Percentiles rank a stretch among this genome's conserved stretches.
These are phyloP conservation scores for Pteromalus puparum DNA, from an alignment of 1,140 invertebrate genomes.

Conservation along the genomic window DNA sequence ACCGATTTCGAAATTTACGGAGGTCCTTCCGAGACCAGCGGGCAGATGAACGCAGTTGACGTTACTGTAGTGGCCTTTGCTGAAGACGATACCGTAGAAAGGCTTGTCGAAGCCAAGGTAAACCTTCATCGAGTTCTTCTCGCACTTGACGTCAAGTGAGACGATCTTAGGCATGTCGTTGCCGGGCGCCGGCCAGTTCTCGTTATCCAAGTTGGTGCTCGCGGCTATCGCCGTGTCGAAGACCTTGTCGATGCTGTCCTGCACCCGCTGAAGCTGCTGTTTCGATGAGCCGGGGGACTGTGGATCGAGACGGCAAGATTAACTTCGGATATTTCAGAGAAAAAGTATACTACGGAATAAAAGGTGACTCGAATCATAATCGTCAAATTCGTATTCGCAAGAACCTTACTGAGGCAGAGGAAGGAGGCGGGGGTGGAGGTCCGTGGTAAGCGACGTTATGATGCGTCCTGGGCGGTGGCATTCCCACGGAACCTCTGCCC, in stretches of 20 bases:
- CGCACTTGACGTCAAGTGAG: conserved; percentile 94
- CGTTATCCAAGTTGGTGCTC: conserved; percentile 69
- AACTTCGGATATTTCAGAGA: not conserved
- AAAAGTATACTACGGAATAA: conserved; percentile 54
- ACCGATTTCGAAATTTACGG: conserved; percentile 93
- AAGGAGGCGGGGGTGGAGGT: conserved; percentile 78
- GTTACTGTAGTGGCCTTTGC: conserved; percentile 94
- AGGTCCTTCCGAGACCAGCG: conserved; percentile 88
- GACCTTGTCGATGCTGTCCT: conserved; percentile 78
- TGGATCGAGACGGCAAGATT: conserved; percentile 9
- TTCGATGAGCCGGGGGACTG: conserved; percentile 3
- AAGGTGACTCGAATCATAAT: too few relatives aligned
- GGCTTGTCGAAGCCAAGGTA: conserved; percentile 95
- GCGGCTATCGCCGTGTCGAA: conserved; percentile 81
- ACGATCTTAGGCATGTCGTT: conserved; percentile 94
- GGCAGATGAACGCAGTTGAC: conserved; percentile 93
- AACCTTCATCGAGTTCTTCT: conserved; percentile 95
- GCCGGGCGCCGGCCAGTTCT: conserved; percentile 87
- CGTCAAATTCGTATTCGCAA: conserved; percentile 61
- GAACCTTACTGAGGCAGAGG: conserved; percentile 66
- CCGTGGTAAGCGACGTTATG: conserved; percentile 81
- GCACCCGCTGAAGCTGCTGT: conserved; percentile 31
- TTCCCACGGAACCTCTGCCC: conserved; percentile 72
- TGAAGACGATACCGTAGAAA: conserved; percentile 96
- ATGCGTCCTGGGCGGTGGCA: conserved; percentile 62